A percentile compares a stretch with the other conserved stretches of the same genome.
These are phyloP conservation scores for Syngnathus rostellatus DNA, from an alignment of 2,797 vertebrate genomes.

Conservation along the genomic window DNA sequence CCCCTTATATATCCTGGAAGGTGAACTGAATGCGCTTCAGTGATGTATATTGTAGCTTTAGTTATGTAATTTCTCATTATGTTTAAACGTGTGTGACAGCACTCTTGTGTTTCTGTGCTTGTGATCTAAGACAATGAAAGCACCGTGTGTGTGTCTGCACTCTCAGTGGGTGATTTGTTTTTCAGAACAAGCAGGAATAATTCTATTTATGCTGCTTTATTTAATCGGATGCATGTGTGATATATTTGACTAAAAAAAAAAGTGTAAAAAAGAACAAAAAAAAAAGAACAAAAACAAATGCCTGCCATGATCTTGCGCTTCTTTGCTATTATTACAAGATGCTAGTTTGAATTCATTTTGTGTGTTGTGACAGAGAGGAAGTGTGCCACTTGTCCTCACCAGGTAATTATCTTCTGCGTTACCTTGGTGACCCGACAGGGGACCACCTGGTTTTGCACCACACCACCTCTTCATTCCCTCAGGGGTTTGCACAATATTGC, in stretches of 20 bases:
- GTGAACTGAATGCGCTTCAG: background rate
- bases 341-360: background rate
- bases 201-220: constrained; percentile 27
- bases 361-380: background rate
- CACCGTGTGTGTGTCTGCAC: background rate
- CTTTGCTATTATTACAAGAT: background rate
- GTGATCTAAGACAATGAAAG: background rate
- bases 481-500: constrained; percentile 21
- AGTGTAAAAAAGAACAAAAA: constrained; percentile 15
- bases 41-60: background rate
- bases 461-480: constrained; percentile 24
- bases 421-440: constrained; percentile 44
- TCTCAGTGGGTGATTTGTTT: constrained; percentile 7
- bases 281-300: too few species aligned
- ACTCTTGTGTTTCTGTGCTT: background rate
- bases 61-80: background rate
- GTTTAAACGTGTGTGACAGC: background rate
- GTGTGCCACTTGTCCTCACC: constrained; percentile 37
- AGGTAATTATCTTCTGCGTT: constrained; percentile 45
- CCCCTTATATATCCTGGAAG: background rate
- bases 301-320: background rate
- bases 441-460: constrained; percentile 42
- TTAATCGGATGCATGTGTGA: constrained; percentile 61
- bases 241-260: constrained; percentile 27
- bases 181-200: background rate